A percentile compares a stretch with the other conserved stretches of the same genome.
These are phyloP conservation scores for Thunnus maccoyii DNA, from an alignment of 2,113 vertebrate genomes.

Conservation along the genomic window DNA sequence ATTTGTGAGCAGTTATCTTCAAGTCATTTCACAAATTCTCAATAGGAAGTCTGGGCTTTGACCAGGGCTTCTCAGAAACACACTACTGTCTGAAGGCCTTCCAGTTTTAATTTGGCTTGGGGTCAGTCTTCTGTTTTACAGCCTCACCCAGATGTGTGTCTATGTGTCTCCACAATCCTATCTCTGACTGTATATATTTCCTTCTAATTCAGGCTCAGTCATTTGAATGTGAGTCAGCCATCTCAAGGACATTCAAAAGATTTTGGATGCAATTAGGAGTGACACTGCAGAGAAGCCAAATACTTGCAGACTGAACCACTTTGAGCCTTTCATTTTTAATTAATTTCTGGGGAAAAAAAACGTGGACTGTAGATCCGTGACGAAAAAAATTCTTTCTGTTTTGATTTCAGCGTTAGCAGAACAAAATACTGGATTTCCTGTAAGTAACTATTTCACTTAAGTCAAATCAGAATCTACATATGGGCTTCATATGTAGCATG, in stretches of 20 bases:
- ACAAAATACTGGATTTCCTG: not conserved
- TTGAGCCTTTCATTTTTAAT: constrained; percentile 29
- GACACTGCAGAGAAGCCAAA: not conserved
- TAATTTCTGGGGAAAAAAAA: constrained; percentile 16
- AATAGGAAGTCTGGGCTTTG: constrained; percentile 4
- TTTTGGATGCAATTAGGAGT: constrained; percentile 16
- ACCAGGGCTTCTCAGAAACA: constrained; percentile 18
- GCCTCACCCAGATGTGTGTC: constrained; percentile 7
- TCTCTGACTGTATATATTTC: constrained; percentile 19
- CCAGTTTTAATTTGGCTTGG: constrained; percentile 29
- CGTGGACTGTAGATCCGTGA: not conserved
- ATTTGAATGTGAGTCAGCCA: constrained; percentile 7
- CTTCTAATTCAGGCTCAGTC: constrained; percentile 1
- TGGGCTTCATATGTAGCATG: not conserved
- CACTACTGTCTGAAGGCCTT: constrained; percentile 16
- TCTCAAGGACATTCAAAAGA: constrained; percentile 40
- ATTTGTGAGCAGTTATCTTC: constrained; percentile 12
- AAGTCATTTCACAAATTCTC: constrained; percentile 23
- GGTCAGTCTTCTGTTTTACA: constrained; percentile 8
- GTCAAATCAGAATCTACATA: not conserved
- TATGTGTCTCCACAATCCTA: not conserved
- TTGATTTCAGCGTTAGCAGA: not conserved
- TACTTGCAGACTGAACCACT: not conserved
- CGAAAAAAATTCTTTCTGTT: not conserved
- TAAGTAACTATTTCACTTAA: not conserved